Base-by-base conservation (phyloP, 2,113 vertebrate species). In the Zosterops borbonicus region DNA sequence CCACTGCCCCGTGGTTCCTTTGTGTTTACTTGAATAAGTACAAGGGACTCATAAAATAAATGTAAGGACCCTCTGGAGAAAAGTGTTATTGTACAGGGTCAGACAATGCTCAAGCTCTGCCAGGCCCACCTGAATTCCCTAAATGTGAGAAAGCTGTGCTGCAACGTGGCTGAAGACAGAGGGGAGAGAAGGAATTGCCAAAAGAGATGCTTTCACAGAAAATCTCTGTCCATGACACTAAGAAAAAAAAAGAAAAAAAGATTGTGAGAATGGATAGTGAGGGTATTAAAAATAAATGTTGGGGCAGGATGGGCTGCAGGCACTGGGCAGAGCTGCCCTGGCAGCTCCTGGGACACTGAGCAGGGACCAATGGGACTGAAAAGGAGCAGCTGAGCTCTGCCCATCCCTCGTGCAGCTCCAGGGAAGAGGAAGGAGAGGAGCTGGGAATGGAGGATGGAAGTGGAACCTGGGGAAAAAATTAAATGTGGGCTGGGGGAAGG, bases 41-140 rank as follows among this genome's bases (percentile, higher is more conserved):
- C 44, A 87, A 94, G 86, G 69, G 83, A 56, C 79, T 93, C 75
- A 89, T 79, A 67, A 89, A 86, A 44, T 41, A 83, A 76, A 89
- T 49, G 39, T 39, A 68, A 84, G 56, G 70, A 65, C 37, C 10
- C 79, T 67, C 35, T 31, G 46, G 78, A 79, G 85, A 64, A 53
- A 60, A 37, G 10, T 53, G 14, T 49, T 47, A 41, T 59, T 81
- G 44, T 35, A 27, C 15, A 8, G 80, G 70, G 87, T 89, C 91
- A 87, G 68, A 23, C 56, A 70, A 49, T n/a, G 60, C 56, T 89
- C 20, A 2, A 1, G 39, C 60, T 55, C 55, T 87, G 64, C 52
- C 76, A 83, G 52, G 14, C 58, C 52, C n/a, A 47, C 35, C 59
- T 73, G 29, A 37, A 80, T 41, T 41, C 69, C 64, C 35, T 47